Evolutionary conservation across 2,888 invertebrate species (phyloP).

Genomic region (Pristionchus exspectatus): DNA sequence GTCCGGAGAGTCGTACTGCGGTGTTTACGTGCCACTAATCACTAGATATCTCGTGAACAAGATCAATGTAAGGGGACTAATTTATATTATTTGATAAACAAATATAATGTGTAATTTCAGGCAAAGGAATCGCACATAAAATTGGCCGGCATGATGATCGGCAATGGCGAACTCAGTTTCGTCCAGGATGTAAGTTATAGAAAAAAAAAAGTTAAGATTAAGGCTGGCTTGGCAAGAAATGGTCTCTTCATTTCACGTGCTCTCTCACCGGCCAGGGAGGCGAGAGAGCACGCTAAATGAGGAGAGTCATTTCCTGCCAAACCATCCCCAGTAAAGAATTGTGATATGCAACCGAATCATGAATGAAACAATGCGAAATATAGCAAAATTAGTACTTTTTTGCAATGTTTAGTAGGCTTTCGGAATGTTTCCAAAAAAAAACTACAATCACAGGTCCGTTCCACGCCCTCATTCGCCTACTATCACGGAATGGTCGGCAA

Average conservation of each 20-base stretch:
- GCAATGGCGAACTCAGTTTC: conserved; percentile 70
- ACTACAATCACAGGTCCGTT: conserved; percentile 74
- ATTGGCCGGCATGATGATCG: conserved; percentile 73
- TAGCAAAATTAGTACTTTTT: too few relatives aligned
- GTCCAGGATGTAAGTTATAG: conserved; percentile 31
- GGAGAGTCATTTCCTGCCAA: too few relatives aligned
- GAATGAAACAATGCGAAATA: too few relatives aligned
- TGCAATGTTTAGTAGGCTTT: too few relatives aligned
- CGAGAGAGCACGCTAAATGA: too few relatives aligned
- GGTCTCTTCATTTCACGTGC: too few relatives aligned
- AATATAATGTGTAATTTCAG: not conserved
- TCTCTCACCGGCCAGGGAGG: too few relatives aligned
- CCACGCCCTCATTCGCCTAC: conserved; percentile 70
- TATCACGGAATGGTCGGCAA: conserved; percentile 59
- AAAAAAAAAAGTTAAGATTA: too few relatives aligned
- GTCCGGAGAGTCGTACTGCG: conserved; percentile 80
- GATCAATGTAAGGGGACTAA: not conserved
- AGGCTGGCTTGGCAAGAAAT: too few relatives aligned
- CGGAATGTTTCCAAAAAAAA: too few relatives aligned
- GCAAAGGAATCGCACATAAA: conserved; percentile 65
- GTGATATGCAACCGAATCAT: too few relatives aligned
- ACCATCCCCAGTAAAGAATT: too few relatives aligned
- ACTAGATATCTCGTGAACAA: conserved; percentile 22
- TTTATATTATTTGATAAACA: not conserved
- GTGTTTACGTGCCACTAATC: conserved; percentile 44